Evolutionary conservation across 1,140 invertebrate genomes (phyloP), one percentile per base, ranked within the genome.

Genomic region (Macrobrachium nipponense): DNA sequence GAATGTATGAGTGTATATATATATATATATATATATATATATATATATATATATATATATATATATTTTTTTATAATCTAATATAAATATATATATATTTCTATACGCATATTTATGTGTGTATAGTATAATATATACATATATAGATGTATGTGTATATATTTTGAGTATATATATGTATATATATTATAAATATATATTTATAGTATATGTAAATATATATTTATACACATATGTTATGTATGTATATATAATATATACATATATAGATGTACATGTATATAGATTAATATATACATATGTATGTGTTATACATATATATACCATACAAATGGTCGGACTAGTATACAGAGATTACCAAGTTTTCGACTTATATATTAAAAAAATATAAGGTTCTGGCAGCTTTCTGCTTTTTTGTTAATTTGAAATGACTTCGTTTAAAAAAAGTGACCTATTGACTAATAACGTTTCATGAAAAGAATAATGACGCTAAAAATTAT

Each of bases 181-280:
- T 68, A 68, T 20, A 68, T 68, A n/a, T n/a, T n/a, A n/a, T n/a
- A n/a, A n/a, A n/a, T 68, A 68, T 68, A n/a, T 68, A 68, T 68
- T 18, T 68, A 68, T n/a, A 18, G 44, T 68, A 68, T 68, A 68
- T 68, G n/a, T 68, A n/a, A 18, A 68, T 68, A 68, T 68, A n/a
- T n/a, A 68, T 68, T 18, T 68, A 68, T 68, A 68, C 27, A 68
- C 27, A 68, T 68, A 68, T n/a, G n/a, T n/a, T 66, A 23, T 68
- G n/a, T 68, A 68, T 68, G 27, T 14, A n/a, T n/a, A n/a, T n/a
- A n/a, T n/a, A n/a, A n/a, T 20, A 68, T 20, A 68, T 20, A 66
- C 6, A 66, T 66, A 66, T 17, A 66, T 66, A 23, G 5, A 66
- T 66, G 12, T 66, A 66, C 12, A 20, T 20, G 14, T 20, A 20